These are phyloP conservation scores for Saxidomus purpurata DNA, from an alignment of 1,140 invertebrate genomes.

Conservation along the genomic window DNA sequence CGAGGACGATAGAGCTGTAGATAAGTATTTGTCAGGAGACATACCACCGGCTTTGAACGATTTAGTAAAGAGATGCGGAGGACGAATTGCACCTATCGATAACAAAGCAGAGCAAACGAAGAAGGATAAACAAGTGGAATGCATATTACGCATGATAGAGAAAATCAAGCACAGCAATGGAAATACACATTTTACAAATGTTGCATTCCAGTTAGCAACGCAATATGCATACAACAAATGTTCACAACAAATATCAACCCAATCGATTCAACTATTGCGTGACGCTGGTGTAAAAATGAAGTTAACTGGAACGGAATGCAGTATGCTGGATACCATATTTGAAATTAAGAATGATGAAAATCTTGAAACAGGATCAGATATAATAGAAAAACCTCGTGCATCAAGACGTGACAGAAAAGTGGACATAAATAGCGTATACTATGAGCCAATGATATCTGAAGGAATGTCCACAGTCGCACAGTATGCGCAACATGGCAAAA, in stretches of 20 bases:
- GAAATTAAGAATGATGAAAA: too few relatives aligned
- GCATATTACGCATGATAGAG: background rate
- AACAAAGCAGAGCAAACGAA: background rate
- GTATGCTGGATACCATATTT: too few relatives aligned
- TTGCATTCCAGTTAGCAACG: background rate
- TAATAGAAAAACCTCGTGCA: too few relatives aligned
- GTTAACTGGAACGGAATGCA: too few relatives aligned
- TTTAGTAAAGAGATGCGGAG: background rate
- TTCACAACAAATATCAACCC: background rate
- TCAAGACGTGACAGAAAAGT: too few relatives aligned
- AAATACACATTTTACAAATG: background rate
- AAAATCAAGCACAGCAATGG: background rate
- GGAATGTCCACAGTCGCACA: too few relatives aligned
- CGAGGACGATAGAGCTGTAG: background rate
- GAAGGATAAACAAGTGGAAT: background rate
- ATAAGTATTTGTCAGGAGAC: constrained; percentile 20
- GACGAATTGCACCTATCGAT: background rate
- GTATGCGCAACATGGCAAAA: too few relatives aligned
- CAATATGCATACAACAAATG: background rate
- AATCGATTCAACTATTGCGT: background rate
- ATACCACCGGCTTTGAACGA: background rate
- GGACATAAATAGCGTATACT: too few relatives aligned
- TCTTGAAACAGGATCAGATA: too few relatives aligned
- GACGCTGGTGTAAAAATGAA: background rate
- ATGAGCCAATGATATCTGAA: too few relatives aligned